Evolutionary conservation across 2,888 invertebrate species (phyloP), one percentile per base, ranked within the genome.

Genomic region (Ectemnius continuus): DNA sequence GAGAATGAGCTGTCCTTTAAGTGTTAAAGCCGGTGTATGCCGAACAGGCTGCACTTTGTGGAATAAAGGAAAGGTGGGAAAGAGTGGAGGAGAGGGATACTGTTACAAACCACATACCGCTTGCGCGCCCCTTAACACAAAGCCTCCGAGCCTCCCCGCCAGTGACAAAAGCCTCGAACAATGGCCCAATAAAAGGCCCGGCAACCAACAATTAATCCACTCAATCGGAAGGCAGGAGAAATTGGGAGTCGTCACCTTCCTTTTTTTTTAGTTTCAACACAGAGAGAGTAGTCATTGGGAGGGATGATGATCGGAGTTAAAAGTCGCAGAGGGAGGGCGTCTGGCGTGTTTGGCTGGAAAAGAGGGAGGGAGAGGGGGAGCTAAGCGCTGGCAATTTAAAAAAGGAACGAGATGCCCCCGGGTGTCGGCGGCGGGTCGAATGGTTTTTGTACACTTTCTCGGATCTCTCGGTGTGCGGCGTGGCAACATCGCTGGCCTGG

Each of bases 361-460:
- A 61, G 61, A 57, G 46, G n/a, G 45, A n/a, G 48, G 28, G 20
- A 52, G n/a, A n/a, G n/a, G n/a, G n/a, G n/a, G n/a, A n/a, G n/a
- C n/a, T n/a, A n/a, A n/a, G n/a, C n/a, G n/a, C 70, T 77, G 77
- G 77, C 77, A 77, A 78, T 78, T 78, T 78, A 78, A 75, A 80
- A 73, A 74, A 82, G 82, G 70, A 80, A 80, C 75, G 72, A 52
- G 76, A 75, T 75, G 75, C 64, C 61, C 77, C 61, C 77, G 71
- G 71, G 78, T 76, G 73, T 79, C 79, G 79, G 79, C 76, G 81
- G 84, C 76, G 81, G 84, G 82, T 75, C 82, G 83, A 70, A 76
- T 78, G 84, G 82, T 88, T 88, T 88, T 89, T 88, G 85, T 84
- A 84, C 82, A 87, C 84, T 87, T 87, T 85, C 87, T 86, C 79